Evolutionary conservation across 92 coral and sea anemone genomes (phyloP), one percentile per base, ranked within the genome.

Genomic region (Muricea muricata): DNA sequence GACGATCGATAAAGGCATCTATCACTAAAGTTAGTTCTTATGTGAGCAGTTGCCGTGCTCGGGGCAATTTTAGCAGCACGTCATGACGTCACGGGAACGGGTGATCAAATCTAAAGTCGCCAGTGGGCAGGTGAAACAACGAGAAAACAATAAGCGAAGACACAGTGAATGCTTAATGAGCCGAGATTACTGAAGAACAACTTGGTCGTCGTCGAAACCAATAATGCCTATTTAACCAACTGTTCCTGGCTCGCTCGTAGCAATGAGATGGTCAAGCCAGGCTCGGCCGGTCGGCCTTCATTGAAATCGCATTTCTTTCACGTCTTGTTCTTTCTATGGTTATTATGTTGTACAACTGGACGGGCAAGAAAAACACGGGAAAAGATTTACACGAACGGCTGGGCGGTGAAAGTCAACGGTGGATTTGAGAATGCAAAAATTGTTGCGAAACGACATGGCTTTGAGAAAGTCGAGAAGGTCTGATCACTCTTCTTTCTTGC

Each of bases 361-460:
- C 13, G 63, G 67, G 63, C 71, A 69, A 48, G 45, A 8, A 31
- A 24, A 17, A 84, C 21, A 73, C 84, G 82, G 33, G 97, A 87
- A 60, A 94, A 86, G 77, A 86, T 94, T 81, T 97, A 61, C 84
- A 93, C 99, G 65, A 97, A 97, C 87, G 99, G 97, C 42, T 97
- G 99, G 99, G 99, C 99, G 28, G 92, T 97, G 58, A 89, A 80
- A 68, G 91, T 94, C 41, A 87, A 85, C 31, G 99, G 99, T 3
- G 98, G 98, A 25, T 78, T 94, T 32, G 91, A 91, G 48, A 86
- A 85, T 28, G 99, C 99, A 73, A 92, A 87, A 70, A 83, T 86
- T 84, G 86, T 97, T 29, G 99, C 99, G 13, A 82, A 90, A 79
- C 90, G 91, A n/a, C 92, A 97, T 87, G 99, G 99, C 74, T 97